phyloP scores from a whole-genome alignment of 2,113 vertebrate species.

The Tragulus kanchil region DNA sequence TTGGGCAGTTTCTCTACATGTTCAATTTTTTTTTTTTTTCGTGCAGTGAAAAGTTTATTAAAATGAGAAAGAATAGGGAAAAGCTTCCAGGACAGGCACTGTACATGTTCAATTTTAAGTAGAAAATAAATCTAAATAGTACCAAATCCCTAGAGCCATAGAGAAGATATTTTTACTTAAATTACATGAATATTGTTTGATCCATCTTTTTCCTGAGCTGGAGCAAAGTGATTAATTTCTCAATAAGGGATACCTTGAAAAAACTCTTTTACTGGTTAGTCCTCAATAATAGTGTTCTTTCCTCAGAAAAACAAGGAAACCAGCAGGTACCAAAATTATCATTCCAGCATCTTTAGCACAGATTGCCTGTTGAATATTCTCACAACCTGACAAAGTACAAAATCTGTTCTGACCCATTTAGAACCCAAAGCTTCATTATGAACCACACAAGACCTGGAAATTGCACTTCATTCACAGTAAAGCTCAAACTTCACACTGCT shows the following conservation, averaged over 20 bases:
- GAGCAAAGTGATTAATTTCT: background rate
- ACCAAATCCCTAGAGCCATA: background rate
- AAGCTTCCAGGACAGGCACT: background rate
- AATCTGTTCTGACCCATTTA: constrained; percentile 45
- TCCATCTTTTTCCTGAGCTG: background rate
- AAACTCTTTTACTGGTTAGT: constrained; percentile 8
- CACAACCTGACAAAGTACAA: constrained; percentile 27
- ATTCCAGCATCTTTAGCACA: constrained; percentile 26
- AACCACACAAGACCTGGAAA: too few species aligned
- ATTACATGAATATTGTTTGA: constrained; percentile 27
- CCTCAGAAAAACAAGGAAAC: constrained; percentile 16
- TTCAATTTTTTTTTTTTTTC: background rate
- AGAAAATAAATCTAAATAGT: background rate
- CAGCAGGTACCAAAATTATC: background rate
- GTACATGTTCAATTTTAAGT: background rate
- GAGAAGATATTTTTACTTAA: background rate
- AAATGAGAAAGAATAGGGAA: too few species aligned
- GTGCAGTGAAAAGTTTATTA: too few species aligned
- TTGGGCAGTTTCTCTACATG: background rate
- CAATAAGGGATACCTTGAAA: background rate
- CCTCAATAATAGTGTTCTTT: background rate
- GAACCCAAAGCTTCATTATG: constrained; percentile 57
- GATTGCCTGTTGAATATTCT: constrained; percentile 37
- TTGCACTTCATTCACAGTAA: background rate
- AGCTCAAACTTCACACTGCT: background rate